These are phyloP conservation scores for Sesamia nonagrioides DNA, from an alignment of 1,140 invertebrate species.

Conservation along the genomic window DNA sequence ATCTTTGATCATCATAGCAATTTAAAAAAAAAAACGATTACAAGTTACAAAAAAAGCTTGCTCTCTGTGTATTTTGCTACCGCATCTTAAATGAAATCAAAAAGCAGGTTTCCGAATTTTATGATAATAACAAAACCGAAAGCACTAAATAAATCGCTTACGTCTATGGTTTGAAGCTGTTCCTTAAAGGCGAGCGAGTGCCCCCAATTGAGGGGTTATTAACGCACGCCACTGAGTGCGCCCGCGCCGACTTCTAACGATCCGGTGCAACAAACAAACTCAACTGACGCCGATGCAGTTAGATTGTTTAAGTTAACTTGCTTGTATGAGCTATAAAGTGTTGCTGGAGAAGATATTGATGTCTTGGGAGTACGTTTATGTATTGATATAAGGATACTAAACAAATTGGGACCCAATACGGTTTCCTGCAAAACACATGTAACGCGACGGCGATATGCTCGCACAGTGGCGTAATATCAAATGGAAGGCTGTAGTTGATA, in stretches of 20 bases:
- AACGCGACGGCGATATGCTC: too few species aligned
- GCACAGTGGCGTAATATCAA: too few species aligned
- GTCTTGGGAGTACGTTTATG: not conserved
- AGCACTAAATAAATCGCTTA: constrained; percentile 19
- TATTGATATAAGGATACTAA: not conserved
- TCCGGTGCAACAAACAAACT: constrained; percentile 47
- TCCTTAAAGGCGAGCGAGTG: constrained; percentile 51
- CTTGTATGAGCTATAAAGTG: not conserved
- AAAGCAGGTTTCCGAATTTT: too few species aligned
- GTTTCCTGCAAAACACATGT: not conserved
- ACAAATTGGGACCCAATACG: not conserved
- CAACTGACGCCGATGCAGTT: constrained; percentile 16
- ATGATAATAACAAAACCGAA: not conserved
- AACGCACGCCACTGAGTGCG: constrained; percentile 55
- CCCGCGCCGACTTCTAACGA: constrained; percentile 55
- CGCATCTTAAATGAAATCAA: too few species aligned
- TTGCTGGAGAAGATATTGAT: not conserved
- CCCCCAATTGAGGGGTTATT: constrained; percentile 76
- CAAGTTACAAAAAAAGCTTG: too few species aligned
- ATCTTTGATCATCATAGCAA: too few species aligned
- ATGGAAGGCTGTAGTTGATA: too few species aligned
- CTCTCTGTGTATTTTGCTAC: too few species aligned
- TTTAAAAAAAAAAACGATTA: too few species aligned
- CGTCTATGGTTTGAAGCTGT: not conserved
- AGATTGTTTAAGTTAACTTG: constrained; percentile 30